phyloP scores from a whole-genome alignment of 2,888 invertebrate species.

The Nasonia oneida region DNA sequence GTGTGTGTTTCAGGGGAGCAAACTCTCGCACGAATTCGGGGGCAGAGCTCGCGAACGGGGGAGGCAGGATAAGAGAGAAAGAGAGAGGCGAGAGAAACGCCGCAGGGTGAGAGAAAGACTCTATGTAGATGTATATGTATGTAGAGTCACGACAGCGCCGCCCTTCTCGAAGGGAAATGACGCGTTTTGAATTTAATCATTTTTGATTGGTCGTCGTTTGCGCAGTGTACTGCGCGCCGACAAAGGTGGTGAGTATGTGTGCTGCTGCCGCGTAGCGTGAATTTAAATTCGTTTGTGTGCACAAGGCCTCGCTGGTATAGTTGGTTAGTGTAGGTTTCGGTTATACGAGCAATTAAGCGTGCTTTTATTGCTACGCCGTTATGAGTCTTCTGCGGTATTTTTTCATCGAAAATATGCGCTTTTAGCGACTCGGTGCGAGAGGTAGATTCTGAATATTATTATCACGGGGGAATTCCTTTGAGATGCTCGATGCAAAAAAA shows the following conservation, averaged over 20 bases:
- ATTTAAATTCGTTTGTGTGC: neutral
- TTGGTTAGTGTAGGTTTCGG: neutral
- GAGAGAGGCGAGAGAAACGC: constrained; percentile 7
- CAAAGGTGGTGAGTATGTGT: neutral
- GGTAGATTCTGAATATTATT: neutral
- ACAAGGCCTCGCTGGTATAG: neutral
- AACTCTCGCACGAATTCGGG: neutral
- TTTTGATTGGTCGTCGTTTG: constrained; percentile 29
- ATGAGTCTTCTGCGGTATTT: neutral
- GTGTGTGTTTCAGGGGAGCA: neutral
- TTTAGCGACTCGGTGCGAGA: neutral
- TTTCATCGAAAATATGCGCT: neutral
- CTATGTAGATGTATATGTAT: neutral
- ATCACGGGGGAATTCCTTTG: neutral
- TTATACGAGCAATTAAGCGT: constrained; percentile 7
- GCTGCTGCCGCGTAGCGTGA: neutral
- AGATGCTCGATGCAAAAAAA: neutral
- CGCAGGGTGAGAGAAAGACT: neutral
- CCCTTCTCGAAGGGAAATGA: constrained; percentile 13
- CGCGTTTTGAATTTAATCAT: constrained; percentile 50
- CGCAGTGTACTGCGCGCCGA: neutral
- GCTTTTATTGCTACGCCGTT: neutral
- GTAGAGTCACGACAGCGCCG: neutral
- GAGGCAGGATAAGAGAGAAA: constrained; percentile 8
- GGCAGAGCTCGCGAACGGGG: neutral